Conservation (phyloP, 2,113 vertebrate species). For the Trichechus manatus region DNA sequence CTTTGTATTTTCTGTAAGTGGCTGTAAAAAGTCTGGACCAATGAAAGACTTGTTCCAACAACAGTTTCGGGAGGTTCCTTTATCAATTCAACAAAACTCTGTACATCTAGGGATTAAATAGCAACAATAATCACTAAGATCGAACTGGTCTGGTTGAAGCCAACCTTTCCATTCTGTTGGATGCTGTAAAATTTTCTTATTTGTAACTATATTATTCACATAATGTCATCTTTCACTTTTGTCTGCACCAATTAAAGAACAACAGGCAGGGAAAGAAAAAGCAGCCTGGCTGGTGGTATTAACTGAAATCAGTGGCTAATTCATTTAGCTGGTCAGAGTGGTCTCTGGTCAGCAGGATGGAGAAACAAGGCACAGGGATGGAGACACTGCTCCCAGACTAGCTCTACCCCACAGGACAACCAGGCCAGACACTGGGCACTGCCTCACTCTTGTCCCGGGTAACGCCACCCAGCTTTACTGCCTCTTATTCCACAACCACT, state of each 20-base stretch:
- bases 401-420: neutral
- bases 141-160: neutral
- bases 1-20: slow-evolving; percentile 38
- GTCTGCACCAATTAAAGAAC: slow-evolving; percentile 5
- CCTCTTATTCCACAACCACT: neutral
- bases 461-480: neutral
- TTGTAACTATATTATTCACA: neutral
- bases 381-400: neutral
- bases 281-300: neutral
- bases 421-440: neutral
- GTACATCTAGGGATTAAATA: neutral
- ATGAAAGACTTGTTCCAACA: neutral
- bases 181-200: neutral
- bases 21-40: neutral
- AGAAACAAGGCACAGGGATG: neutral
- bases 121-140: neutral
- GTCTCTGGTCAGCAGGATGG: neutral
- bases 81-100: neutral
- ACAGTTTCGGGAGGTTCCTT: slow-evolving; percentile 9
- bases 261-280: neutral
- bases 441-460: neutral
- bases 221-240: neutral
- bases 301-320: neutral
- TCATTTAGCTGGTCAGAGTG: neutral
- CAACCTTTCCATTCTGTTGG: neutral